A percentile compares a stretch with the other conserved stretches of the same genome.
phyloP scores from a whole-genome alignment of 1,140 invertebrate species.

The Drosophila pectinifera region DNA sequence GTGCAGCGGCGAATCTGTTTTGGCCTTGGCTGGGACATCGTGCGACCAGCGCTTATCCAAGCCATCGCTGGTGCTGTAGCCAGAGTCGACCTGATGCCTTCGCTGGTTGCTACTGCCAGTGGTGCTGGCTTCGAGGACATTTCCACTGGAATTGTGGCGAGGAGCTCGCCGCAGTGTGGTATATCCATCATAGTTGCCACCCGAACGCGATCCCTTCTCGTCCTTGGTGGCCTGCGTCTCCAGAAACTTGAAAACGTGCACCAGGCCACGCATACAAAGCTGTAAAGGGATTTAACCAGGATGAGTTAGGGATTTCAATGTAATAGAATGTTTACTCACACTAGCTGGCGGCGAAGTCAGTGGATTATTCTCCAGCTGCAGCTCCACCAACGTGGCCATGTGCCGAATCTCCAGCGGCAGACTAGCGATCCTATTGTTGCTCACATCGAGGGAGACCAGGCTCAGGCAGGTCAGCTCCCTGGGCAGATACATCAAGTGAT shows the following conservation, averaged over 20 bases:
- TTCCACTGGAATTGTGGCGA: slow-evolving; percentile 83
- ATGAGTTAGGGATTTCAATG: background rate
- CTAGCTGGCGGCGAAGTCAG: slow-evolving; percentile 95
- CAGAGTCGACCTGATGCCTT: slow-evolving; percentile 93
- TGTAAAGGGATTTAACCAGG: slow-evolving; percentile 84
- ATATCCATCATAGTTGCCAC: slow-evolving; percentile 82
- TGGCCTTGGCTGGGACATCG: slow-evolving; percentile 86
- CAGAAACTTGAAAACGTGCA: slow-evolving; percentile 97
- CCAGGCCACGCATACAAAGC: slow-evolving; percentile 95
- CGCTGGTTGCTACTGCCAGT: slow-evolving; percentile 53
- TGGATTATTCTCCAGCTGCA: slow-evolving; percentile 94
- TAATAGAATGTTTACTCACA: slow-evolving; percentile 87
- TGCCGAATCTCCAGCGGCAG: slow-evolving; percentile 94
- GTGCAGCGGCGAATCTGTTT: slow-evolving; percentile 71
- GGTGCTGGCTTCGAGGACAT: slow-evolving; percentile 86
- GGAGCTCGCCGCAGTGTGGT: slow-evolving; percentile 83
- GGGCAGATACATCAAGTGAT: slow-evolving; percentile 94
- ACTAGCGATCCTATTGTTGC: slow-evolving; percentile 94
- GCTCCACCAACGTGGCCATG: slow-evolving; percentile 92
- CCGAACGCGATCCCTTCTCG: slow-evolving; percentile 85
- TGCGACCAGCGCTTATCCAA: slow-evolving; percentile 94
- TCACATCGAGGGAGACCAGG: slow-evolving; percentile 93
- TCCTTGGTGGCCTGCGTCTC: slow-evolving; percentile 93
- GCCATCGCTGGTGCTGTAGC: slow-evolving; percentile 93
- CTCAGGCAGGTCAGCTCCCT: slow-evolving; percentile 95